These are phyloP conservation scores for Cephus pygmeus DNA, from an alignment of 2,888 invertebrate species.

Conservation along the genomic window DNA sequence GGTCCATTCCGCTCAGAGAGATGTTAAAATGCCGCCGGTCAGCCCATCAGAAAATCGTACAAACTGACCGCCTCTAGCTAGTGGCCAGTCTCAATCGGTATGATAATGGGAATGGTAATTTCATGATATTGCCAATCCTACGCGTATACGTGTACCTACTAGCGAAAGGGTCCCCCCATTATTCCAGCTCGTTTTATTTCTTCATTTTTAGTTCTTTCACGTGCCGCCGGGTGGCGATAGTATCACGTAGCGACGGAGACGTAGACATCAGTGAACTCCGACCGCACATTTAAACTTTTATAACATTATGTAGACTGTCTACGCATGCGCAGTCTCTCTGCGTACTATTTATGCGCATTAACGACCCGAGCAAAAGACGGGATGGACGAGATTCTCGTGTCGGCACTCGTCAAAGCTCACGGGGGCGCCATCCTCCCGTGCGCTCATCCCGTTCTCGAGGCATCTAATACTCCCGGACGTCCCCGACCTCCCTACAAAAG, in stretches of 20 bases:
- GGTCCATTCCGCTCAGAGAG: no score
- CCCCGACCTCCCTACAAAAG: slow-evolving; percentile 8
- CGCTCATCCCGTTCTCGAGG: not conserved
- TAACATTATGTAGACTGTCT: not conserved
- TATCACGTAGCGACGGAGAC: not conserved
- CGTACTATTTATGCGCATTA: slow-evolving; percentile 3
- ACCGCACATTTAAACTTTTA: not conserved
- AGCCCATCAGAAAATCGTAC: slow-evolving; percentile 19
- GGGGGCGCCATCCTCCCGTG: not conserved
- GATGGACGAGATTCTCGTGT: slow-evolving; percentile 14
- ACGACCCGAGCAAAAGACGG: slow-evolving; percentile 4
- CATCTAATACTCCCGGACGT: slow-evolving; percentile 5
- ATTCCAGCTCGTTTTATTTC: not conserved
- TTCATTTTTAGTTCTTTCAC: not conserved
- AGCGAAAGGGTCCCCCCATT: not conserved
- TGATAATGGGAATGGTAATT: slow-evolving; percentile 29
- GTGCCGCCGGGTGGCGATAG: not conserved
- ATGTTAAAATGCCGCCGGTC: slow-evolving; percentile 12
- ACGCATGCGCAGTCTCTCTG: not conserved
- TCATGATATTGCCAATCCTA: slow-evolving; percentile 40
- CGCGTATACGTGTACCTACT: not conserved
- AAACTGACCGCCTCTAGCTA: slow-evolving; percentile 37
- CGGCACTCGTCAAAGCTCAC: slow-evolving; percentile 43
- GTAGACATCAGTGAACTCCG: not conserved
- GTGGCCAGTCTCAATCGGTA: slow-evolving; percentile 6